Conservation (phyloP, 2,113 vertebrate genomes). For the Cepphus grylle region DNA sequence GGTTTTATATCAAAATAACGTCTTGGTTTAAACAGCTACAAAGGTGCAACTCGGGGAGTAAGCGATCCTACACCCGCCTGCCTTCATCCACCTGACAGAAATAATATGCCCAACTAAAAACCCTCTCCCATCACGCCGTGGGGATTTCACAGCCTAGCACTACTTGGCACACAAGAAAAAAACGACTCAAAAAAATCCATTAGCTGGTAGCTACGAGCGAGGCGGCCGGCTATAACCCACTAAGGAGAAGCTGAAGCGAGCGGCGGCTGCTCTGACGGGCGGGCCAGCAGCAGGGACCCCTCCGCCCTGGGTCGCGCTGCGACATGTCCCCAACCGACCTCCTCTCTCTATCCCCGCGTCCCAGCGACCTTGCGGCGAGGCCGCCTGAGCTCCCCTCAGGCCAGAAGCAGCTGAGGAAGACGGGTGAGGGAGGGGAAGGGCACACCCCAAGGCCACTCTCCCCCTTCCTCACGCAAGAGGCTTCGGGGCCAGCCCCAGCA, state of each 20-base stretch:
- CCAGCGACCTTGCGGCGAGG: background rate
- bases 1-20: accelerated
- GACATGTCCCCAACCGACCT: background rate
- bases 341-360: too few species aligned
- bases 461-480: accelerated
- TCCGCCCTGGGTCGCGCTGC: background rate
- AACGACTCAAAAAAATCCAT: accelerated
- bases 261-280: too few species aligned
- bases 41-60: accelerated
- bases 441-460: accelerated
- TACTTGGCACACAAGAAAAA: accelerated
- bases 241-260: background rate
- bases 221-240: accelerated
- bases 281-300: background rate
- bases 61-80: accelerated
- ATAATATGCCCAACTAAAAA: accelerated
- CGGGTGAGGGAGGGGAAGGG: accelerated
- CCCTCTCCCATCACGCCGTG: accelerated
- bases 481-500: accelerated
- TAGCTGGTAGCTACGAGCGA: accelerated
- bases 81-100: accelerated
- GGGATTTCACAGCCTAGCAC: background rate
- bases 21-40: background rate
- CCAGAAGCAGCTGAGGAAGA: too few species aligned
- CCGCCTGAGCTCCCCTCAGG: accelerated